A percentile compares a stretch with the other conserved stretches of the same genome.
Evolutionary conservation across 2,113 vertebrate genomes (phyloP).

Genomic region (Caracal caracal): DNA sequence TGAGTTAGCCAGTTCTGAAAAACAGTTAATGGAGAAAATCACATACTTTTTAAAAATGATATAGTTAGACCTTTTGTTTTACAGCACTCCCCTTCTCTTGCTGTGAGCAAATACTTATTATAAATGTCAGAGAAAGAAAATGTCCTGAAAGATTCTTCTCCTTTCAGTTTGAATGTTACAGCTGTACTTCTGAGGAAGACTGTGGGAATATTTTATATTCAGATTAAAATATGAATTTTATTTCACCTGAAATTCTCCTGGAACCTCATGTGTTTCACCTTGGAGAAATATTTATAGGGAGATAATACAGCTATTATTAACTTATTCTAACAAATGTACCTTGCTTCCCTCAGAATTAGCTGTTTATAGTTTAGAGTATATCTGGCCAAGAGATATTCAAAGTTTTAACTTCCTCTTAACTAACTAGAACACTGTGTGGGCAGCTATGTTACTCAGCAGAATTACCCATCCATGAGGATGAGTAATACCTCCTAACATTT

Average conservation of each 20-base stretch:
- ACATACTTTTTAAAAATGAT: background rate
- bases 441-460: constrained; percentile 70
- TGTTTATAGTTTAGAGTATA: constrained; percentile 34
- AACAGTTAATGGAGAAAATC: constrained; percentile 45
- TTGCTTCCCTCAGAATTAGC: background rate
- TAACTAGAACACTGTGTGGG: constrained; percentile 64
- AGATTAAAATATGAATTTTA: constrained; percentile 40
- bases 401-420: constrained; percentile 18
- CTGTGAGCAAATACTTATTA: constrained; percentile 32
- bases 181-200: background rate
- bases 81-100: background rate
- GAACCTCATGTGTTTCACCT: background rate
- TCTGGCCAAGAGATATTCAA: background rate
- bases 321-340: constrained; percentile 21
- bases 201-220: constrained; percentile 3
- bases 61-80: constrained; percentile 44
- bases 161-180: constrained; percentile 1
- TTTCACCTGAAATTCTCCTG: background rate
- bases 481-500: constrained; percentile 72
- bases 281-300: constrained; percentile 1
- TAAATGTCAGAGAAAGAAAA: constrained; percentile 59
- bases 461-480: constrained; percentile 58
- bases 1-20: constrained; percentile 17
- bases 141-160: constrained; percentile 8
- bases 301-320: background rate